A percentile compares a stretch with the other conserved stretches of the same genome.
Conservation (phyloP, 2,888 invertebrate species). For the Idaea straminata region DNA sequence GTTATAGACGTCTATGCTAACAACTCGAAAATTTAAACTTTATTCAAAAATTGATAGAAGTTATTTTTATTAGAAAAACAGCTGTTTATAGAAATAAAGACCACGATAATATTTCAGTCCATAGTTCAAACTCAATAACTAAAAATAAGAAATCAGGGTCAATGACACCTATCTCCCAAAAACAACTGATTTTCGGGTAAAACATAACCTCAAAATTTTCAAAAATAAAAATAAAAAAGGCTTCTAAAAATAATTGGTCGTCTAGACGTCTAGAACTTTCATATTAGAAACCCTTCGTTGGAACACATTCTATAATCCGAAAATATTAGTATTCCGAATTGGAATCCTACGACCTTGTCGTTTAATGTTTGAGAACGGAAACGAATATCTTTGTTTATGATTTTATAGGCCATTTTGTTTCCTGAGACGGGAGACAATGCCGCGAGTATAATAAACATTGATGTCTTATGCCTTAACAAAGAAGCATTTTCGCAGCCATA, state of each 20-base stretch:
- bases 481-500: background rate
- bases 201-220: background rate
- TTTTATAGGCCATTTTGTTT: background rate
- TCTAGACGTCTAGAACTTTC: background rate
- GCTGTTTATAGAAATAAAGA: too few species aligned
- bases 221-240: too few species aligned
- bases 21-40: too few species aligned
- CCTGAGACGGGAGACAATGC: background rate
- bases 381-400: constrained; percentile 3
- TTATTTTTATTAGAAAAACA: too few species aligned
- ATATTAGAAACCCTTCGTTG: too few species aligned
- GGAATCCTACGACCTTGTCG: background rate
- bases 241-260: too few species aligned
- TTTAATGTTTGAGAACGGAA: constrained; percentile 1
- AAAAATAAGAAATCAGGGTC: too few species aligned
- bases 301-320: background rate
- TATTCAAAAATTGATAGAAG: too few species aligned
- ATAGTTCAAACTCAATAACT: too few species aligned
- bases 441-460: background rate
- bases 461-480: background rate
- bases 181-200: background rate
- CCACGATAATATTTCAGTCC: too few species aligned
- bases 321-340: background rate
- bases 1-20: background rate
- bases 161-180: background rate